Evolutionary conservation across 2,797 vertebrate genomes (phyloP), one percentile per base, ranked within the genome.

Genomic region (Huso huso): DNA sequence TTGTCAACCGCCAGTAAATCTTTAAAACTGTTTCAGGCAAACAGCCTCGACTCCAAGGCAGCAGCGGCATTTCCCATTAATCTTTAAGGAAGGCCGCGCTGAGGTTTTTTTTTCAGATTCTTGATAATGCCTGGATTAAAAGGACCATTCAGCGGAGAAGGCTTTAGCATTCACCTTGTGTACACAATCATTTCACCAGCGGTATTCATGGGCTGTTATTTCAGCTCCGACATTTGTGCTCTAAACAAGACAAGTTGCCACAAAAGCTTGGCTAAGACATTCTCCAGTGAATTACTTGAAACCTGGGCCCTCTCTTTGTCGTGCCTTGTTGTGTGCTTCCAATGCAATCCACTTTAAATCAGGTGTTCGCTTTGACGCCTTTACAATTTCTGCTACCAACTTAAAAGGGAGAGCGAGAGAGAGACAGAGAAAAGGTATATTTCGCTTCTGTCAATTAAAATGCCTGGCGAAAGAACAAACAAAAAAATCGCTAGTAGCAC

Each of bases 91-190:
- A 81, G 78, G 78, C 81, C 75, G 79, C 75, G 78, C 75, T 81
- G 80, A 81, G 83, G 78, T 80, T 74, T 84, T 85, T 18, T 60
- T 60, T 84, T 85, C 83, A 86, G 80, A 83, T 74, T 59, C 71
- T 63, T 80, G 79, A 88, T 82, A 91, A 89, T 84, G 83, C 77
- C 76, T 74, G 71, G 79, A 86, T 88, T 87, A 87, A 89, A 88
- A 88, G 84, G 70, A 77, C 80, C 74, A 86, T 86, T 90, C 82
- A 89, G 75, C 74, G 81, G 69, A 73, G 74, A 83, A 83, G 81
- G 78, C 77, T 82, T 90, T 81, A 85, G 80, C 84, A 84, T 87
- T 90, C 86, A 84, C 84, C 87, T 89, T 88, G 84, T 85, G 85
- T 80, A 85, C 80, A 81, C 71, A 86, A 86, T 76, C 79, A 81